Evolutionary conservation across 2,113 vertebrate species (phyloP).

Genomic region (Tor tambroides): DNA sequence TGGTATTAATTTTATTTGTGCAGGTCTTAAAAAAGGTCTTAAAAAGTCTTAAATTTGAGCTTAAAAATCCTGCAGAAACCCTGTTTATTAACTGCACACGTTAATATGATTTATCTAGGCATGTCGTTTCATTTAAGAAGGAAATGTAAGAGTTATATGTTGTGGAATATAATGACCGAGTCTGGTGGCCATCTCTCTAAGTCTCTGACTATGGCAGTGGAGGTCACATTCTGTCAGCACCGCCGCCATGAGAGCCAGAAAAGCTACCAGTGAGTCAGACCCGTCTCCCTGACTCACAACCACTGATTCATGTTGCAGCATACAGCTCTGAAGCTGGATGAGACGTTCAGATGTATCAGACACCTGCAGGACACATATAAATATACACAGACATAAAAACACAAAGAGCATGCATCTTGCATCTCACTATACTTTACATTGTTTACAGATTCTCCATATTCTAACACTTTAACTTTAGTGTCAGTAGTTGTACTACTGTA

Average conservation of each 20-base stretch:
- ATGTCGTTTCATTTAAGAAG: not conserved
- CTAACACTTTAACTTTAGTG: not conserved
- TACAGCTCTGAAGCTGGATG: slow-evolving; percentile 76
- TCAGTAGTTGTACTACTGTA: not conserved
- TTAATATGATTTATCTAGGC: not conserved
- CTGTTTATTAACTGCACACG: not conserved
- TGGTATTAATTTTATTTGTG: no score
- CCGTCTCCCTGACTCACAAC: slow-evolving; percentile 59
- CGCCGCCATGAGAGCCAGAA: slow-evolving; percentile 78
- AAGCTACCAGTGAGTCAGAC: slow-evolving; percentile 70
- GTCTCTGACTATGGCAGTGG: slow-evolving; percentile 78
- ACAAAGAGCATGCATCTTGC: not conserved
- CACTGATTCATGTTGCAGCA: slow-evolving; percentile 74
- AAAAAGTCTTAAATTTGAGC: no score
- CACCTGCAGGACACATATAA: slow-evolving; percentile 57
- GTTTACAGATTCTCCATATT: not conserved
- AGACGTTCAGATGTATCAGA: slow-evolving; percentile 71
- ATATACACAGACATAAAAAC: slow-evolving; percentile 30
- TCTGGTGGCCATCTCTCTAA: slow-evolving; percentile 74
- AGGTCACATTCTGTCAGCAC: slow-evolving; percentile 82
- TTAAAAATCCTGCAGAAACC: no score
- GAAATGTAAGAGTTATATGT: not conserved
- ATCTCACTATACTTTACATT: not conserved
- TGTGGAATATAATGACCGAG: slow-evolving; percentile 68
- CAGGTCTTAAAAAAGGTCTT: no score